These are phyloP conservation scores for Cheilosia grossa DNA, from an alignment of 2,888 invertebrate genomes.

Conservation along the genomic window DNA sequence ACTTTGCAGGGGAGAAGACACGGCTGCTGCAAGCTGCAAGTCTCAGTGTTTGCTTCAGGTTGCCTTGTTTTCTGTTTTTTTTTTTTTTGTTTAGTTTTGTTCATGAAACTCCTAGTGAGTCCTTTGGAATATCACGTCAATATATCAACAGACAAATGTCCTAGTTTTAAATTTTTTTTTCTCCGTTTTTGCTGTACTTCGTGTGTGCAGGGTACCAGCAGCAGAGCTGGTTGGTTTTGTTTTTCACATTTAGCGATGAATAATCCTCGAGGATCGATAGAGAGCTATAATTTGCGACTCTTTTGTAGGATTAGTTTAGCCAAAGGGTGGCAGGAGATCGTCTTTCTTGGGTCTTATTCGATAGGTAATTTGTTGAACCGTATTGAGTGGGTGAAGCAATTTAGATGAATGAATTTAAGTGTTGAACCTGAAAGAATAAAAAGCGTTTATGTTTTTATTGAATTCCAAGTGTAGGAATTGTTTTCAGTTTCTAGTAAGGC, in stretches of 20 bases:
- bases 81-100: slow-evolving; percentile 12
- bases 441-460: neutral
- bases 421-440: neutral
- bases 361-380: slow-evolving; percentile 46
- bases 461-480: neutral
- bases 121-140: slow-evolving; percentile 69
- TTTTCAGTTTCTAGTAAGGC: too few relatives aligned
- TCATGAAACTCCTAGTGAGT: slow-evolving; percentile 43
- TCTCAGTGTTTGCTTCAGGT: slow-evolving; percentile 48
- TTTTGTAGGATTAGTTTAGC: slow-evolving; percentile 65
- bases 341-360: slow-evolving; percentile 15
- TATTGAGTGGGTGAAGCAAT: neutral
- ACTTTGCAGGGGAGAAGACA: slow-evolving; percentile 37
- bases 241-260: slow-evolving; percentile 67
- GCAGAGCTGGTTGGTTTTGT: slow-evolving; percentile 5
- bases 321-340: neutral
- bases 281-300: slow-evolving; percentile 69
- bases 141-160: slow-evolving; percentile 73
- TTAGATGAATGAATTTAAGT: slow-evolving; percentile 25
- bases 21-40: slow-evolving; percentile 1
- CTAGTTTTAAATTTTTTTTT: slow-evolving; percentile 57
- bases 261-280: slow-evolving; percentile 69
- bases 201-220: slow-evolving; percentile 4
- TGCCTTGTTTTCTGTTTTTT: neutral
- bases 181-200: slow-evolving; percentile 3